Conservation (phyloP, 2,797 vertebrate species). For the Hippoglossus hippoglossus region DNA sequence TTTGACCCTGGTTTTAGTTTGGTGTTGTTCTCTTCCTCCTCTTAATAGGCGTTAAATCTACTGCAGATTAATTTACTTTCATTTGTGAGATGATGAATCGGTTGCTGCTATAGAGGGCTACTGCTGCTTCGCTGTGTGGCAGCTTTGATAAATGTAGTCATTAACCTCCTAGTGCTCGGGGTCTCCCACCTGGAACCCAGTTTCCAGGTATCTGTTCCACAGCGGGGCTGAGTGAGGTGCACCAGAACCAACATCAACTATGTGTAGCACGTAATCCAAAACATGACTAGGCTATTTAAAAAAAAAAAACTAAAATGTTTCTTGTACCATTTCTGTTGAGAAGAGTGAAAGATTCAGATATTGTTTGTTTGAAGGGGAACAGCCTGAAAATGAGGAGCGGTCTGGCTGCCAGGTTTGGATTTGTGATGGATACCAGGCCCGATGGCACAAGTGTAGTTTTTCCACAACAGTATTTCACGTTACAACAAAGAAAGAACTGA, state of each 20-base stretch:
- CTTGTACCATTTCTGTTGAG: conserved; percentile 4
- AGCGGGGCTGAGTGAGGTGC: conserved; percentile 32
- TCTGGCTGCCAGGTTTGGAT: conserved; percentile 54
- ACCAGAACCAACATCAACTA: conserved; percentile 26
- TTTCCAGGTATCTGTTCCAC: conserved; percentile 55
- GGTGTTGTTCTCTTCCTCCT: conserved; percentile 45
- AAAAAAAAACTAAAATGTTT: not conserved
- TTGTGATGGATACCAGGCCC: conserved; percentile 61
- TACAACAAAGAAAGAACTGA: conserved; percentile 56
- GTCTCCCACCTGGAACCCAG: conserved; percentile 72
- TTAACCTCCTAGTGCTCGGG: conserved; percentile 76
- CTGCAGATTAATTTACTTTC: conserved; percentile 78
- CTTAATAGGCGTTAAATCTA: conserved; percentile 74
- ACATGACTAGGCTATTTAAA: conserved; percentile 31
- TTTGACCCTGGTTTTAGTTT: conserved; percentile 39
- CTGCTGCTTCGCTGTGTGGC: conserved; percentile 75
- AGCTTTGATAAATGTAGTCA: conserved; percentile 80
- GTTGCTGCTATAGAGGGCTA: conserved; percentile 54
- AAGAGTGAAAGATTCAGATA: conserved; percentile 35
- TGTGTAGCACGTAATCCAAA: conserved; percentile 25
- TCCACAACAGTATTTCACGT: conserved; percentile 58
- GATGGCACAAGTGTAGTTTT: conserved; percentile 51
- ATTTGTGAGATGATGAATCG: conserved; percentile 75
- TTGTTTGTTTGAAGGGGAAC: conserved; percentile 25
- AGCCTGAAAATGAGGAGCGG: conserved; percentile 39